Evolutionary conservation across 2,113 vertebrate genomes (phyloP).

Genomic region (Platichthys flesus): DNA sequence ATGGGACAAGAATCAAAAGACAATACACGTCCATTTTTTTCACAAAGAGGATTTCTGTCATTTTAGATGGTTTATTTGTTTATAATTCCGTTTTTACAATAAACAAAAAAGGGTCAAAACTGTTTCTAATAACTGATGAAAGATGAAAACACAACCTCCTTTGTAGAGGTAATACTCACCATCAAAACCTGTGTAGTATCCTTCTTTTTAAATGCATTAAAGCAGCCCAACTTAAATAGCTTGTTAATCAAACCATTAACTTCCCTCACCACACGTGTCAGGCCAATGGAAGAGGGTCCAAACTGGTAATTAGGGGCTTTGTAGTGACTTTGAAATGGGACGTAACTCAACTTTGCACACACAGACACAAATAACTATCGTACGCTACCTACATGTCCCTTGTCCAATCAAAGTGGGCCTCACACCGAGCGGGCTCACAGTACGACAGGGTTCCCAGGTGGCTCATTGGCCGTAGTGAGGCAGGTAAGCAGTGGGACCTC

Average conservation of each 20-base stretch:
- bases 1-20: too few relatives aligned
- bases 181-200: not conserved
- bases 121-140: too few relatives aligned
- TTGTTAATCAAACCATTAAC: slow-evolving; percentile 6
- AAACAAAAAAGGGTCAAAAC: too few relatives aligned
- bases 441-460: slow-evolving; percentile 17
- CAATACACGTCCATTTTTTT: too few relatives aligned
- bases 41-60: too few relatives aligned
- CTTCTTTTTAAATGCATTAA: not conserved
- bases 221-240: not conserved
- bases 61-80: too few relatives aligned
- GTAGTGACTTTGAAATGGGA: not conserved
- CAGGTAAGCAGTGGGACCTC: slow-evolving; percentile 19
- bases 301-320: not conserved
- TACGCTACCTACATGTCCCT: not conserved
- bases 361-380: not conserved
- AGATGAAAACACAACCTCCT: not conserved
- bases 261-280: not conserved
- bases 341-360: not conserved
- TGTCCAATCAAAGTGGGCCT: not conserved
- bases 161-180: not conserved
- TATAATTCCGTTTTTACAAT: too few relatives aligned
- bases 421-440: not conserved
- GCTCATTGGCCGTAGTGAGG: not conserved
- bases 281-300: not conserved